Evolutionary conservation across 2,888 invertebrate genomes (phyloP).

Genomic region (Geophilus truncorum): DNA sequence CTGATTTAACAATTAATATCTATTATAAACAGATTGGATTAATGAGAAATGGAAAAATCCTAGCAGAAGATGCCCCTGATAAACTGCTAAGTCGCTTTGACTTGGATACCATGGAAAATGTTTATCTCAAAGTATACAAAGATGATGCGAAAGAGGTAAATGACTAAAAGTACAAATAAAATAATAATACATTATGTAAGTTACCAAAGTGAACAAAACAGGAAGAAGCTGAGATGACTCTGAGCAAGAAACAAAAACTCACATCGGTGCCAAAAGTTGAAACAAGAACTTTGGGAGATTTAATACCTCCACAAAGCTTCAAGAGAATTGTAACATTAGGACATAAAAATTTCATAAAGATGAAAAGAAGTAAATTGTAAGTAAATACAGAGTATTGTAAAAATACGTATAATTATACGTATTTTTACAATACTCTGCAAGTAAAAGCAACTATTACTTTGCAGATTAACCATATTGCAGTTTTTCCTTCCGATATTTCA

Average conservation of each 20-base stretch:
- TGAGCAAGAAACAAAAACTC: too few relatives aligned
- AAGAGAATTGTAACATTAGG: neutral
- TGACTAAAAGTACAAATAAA: too few relatives aligned
- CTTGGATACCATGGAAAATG: conserved; percentile 45
- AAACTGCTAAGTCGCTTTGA: conserved; percentile 54
- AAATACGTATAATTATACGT: too few relatives aligned
- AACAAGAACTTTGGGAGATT: neutral
- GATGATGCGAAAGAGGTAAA: conserved; percentile 37
- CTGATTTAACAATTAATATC: too few relatives aligned
- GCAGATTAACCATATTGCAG: neutral
- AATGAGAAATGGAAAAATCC: conserved; percentile 83
- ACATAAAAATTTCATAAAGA: neutral
- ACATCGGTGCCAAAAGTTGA: too few relatives aligned
- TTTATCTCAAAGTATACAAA: conserved; percentile 46
- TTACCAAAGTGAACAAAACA: too few relatives aligned
- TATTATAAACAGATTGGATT: conserved; percentile 72
- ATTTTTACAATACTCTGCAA: too few relatives aligned
- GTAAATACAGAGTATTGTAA: neutral
- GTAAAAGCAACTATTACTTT: neutral
- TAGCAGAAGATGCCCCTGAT: conserved; percentile 86
- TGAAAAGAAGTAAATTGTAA: neutral
- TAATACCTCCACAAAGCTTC: neutral
- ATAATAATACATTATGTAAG: too few relatives aligned
- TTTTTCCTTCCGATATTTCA: conserved; percentile 35
- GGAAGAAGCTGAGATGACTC: too few relatives aligned